phyloP scores from a whole-genome alignment of 2,113 vertebrate genomes.

The Albula glossodonta region DNA sequence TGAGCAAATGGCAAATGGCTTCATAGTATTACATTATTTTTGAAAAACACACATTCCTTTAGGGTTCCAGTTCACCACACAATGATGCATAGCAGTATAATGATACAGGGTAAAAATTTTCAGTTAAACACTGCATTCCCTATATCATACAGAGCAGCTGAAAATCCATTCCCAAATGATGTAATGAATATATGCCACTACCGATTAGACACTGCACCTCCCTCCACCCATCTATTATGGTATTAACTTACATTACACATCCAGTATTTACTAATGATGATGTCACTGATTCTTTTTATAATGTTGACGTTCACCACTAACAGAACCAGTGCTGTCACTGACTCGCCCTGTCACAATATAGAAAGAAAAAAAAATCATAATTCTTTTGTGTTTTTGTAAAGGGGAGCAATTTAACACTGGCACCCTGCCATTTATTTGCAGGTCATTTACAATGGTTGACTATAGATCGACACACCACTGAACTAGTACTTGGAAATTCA shows the following conservation, averaged over 20 bases:
- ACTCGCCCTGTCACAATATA: background rate
- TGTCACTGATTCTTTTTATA: conserved; percentile 13
- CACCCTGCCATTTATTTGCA: conserved; percentile 3
- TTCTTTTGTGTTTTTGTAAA: conserved; percentile 8
- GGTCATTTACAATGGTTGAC: background rate
- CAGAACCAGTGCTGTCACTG: background rate
- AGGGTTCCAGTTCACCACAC: background rate
- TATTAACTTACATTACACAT: conserved; percentile 3
- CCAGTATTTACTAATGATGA: background rate
- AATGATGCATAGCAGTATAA: background rate
- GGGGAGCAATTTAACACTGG: conserved; percentile 15
- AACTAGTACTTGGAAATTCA: conserved; percentile 2
- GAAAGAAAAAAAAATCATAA: background rate
- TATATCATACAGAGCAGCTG: background rate
- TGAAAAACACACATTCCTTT: background rate
- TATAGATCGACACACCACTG: conserved; percentile 2
- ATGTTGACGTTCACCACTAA: background rate
- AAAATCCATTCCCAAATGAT: background rate
- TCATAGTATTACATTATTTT: background rate
- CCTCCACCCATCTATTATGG: background rate
- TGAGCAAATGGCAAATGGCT: background rate
- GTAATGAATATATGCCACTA: background rate
- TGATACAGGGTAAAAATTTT: background rate
- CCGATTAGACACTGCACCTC: background rate
- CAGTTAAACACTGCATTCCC: background rate